Evolutionary conservation across 2,797 vertebrate species (phyloP).

Genomic region (Macrochelys suwanniensis): DNA sequence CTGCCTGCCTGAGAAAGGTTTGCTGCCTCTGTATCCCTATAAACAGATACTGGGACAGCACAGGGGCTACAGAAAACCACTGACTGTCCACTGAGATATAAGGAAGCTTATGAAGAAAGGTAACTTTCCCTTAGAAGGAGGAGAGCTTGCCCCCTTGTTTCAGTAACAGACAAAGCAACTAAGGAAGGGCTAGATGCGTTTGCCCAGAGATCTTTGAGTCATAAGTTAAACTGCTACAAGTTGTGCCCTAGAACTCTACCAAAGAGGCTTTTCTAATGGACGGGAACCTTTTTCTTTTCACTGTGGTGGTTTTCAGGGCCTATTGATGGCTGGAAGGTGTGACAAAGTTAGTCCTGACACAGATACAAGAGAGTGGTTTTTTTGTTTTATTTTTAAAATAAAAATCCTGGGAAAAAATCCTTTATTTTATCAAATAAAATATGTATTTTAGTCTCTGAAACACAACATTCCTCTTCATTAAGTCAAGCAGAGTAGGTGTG

Average conservation of each 20-base stretch:
- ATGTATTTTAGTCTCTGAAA: background rate
- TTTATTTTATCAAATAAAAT: no score
- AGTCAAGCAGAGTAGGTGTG: rapidly evolving
- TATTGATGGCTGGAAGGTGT: background rate
- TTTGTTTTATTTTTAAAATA: no score
- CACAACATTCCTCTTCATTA: rapidly evolving
- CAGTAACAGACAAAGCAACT: background rate
- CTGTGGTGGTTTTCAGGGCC: background rate
- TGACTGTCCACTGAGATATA: background rate
- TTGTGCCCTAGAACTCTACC: background rate
- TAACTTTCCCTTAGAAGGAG: background rate
- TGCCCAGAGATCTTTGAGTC: background rate
- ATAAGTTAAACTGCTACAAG: constrained; percentile 14
- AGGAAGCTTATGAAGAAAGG: background rate
- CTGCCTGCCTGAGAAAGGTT: constrained; percentile 19
- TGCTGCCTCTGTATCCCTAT: constrained; percentile 29
- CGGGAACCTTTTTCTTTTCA: background rate
- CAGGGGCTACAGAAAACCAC: background rate
- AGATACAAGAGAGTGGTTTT: no score
- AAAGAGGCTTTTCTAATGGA: constrained; percentile 11
- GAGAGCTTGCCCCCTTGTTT: background rate
- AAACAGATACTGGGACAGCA: background rate
- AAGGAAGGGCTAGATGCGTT: background rate
- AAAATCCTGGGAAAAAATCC: constrained; percentile 4
- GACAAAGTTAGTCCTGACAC: background rate